These are phyloP conservation scores for Rynchops niger DNA, from an alignment of 2,113 vertebrate species.

Conservation along the genomic window DNA sequence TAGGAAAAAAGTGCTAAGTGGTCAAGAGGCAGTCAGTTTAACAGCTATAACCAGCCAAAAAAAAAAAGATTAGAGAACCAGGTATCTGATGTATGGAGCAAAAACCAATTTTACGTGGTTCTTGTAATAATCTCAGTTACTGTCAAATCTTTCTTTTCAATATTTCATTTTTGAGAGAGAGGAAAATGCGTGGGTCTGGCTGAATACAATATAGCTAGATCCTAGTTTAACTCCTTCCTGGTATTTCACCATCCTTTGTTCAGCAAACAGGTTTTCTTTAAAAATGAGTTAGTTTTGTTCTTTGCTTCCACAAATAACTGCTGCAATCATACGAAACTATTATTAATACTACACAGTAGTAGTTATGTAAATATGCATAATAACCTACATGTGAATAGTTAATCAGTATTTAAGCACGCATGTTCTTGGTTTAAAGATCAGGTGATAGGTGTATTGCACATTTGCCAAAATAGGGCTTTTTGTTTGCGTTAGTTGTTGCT, in stretches of 20 bases:
- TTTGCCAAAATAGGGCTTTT: background rate
- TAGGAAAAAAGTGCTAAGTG: background rate
- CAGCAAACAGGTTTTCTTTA: background rate
- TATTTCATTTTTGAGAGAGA: background rate
- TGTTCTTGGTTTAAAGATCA: background rate
- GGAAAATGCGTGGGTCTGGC: background rate
- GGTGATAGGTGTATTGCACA: background rate
- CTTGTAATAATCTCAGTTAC: background rate
- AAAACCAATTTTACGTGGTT: background rate
- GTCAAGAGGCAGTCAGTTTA: background rate
- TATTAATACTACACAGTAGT: background rate
- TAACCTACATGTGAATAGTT: background rate
- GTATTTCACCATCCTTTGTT: background rate
- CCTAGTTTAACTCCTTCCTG: background rate
- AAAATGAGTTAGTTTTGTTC: background rate
- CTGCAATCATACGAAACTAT: background rate
- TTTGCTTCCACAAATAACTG: background rate
- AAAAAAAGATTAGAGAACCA: background rate
- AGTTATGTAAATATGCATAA: background rate
- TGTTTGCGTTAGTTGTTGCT: background rate
- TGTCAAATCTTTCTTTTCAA: background rate
- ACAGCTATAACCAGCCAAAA: background rate
- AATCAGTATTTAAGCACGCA: background rate
- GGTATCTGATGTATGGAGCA: background rate
- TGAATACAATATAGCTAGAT: background rate